phyloP scores from a whole-genome alignment of 2,113 vertebrate genomes.

The Dolichotis patagonum region DNA sequence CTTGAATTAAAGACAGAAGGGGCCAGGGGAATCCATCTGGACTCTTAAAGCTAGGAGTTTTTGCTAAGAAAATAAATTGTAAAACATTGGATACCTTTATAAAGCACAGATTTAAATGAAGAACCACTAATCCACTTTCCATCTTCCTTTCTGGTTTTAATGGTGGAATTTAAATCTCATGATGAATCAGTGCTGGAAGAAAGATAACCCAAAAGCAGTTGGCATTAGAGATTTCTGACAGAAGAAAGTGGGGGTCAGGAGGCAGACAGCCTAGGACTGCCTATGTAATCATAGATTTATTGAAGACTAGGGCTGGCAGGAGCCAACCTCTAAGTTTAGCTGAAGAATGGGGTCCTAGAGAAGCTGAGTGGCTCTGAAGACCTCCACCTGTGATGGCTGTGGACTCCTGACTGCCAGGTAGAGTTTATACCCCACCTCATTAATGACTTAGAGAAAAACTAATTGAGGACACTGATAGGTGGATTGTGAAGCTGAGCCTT shows the following conservation, averaged over 20 bases:
- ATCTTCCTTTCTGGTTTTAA: slow-evolving; percentile 41
- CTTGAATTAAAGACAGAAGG: slow-evolving; percentile 30
- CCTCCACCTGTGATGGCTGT: not conserved
- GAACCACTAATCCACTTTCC: slow-evolving; percentile 23
- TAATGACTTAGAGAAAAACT: not conserved
- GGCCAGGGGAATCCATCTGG: not conserved
- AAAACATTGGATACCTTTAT: not conserved
- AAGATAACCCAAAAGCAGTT: slow-evolving; percentile 19
- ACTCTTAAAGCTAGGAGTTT: not conserved
- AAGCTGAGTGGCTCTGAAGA: not conserved
- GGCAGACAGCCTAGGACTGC: not conserved
- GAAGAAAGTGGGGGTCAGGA: not conserved
- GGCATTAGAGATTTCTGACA: slow-evolving; percentile 23
- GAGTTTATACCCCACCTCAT: not conserved
- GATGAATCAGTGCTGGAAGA: slow-evolving; percentile 26
- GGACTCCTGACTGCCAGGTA: not conserved
- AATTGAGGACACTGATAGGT: not conserved
- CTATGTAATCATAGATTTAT: not conserved
- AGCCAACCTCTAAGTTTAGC: not conserved
- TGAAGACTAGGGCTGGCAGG: not conserved
- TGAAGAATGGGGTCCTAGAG: not conserved
- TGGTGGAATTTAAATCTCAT: slow-evolving; percentile 8
- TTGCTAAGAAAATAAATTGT: slow-evolving; percentile 21
- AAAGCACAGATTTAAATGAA: slow-evolving; percentile 41
- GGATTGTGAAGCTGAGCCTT: not conserved